These are phyloP conservation scores for Manis pentadactyla DNA, from an alignment of 2,797 vertebrate genomes.

Conservation along the genomic window DNA sequence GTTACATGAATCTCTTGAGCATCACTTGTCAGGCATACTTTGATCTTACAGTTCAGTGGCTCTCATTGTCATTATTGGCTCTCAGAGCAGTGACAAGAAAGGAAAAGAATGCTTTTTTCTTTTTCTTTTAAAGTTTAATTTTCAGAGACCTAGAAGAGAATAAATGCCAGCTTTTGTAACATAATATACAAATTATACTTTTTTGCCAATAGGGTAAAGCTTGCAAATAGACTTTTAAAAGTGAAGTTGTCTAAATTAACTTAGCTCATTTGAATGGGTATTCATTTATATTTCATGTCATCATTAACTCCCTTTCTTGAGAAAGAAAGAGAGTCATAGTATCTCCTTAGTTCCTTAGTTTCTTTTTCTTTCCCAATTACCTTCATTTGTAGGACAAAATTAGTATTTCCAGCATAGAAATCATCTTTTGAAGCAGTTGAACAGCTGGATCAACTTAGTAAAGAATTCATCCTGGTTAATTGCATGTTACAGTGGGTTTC, in stretches of 20 bases:
- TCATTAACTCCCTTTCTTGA: slow-evolving; percentile 70
- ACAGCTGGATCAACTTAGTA: slow-evolving; percentile 41
- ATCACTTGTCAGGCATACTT: slow-evolving; percentile 26
- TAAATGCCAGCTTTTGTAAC: slow-evolving; percentile 64
- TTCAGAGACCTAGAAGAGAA: slow-evolving; percentile 67
- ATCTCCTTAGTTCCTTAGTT: slow-evolving; percentile 48
- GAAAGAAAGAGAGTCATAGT: background rate
- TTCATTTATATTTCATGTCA: slow-evolving; percentile 57
- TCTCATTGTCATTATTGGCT: background rate
- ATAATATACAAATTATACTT: slow-evolving; percentile 73
- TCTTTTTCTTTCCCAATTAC: slow-evolving; percentile 71
- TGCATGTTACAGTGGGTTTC: background rate
- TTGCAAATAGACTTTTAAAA: slow-evolving; percentile 64
- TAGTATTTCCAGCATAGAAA: slow-evolving; percentile 58
- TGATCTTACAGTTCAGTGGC: background rate
- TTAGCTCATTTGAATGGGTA: slow-evolving; percentile 66
- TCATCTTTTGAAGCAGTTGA: slow-evolving; percentile 27
- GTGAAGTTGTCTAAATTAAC: slow-evolving; percentile 63
- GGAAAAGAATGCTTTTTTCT: background rate
- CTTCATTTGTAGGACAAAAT: slow-evolving; percentile 62
- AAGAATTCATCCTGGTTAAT: background rate
- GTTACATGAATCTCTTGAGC: background rate
- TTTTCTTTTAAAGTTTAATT: slow-evolving; percentile 58
- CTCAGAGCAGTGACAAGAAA: background rate
- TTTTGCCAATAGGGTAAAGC: slow-evolving; percentile 72